Base-by-base conservation (phyloP, 2,888 invertebrate species). In the Cosmia pyralina region DNA sequence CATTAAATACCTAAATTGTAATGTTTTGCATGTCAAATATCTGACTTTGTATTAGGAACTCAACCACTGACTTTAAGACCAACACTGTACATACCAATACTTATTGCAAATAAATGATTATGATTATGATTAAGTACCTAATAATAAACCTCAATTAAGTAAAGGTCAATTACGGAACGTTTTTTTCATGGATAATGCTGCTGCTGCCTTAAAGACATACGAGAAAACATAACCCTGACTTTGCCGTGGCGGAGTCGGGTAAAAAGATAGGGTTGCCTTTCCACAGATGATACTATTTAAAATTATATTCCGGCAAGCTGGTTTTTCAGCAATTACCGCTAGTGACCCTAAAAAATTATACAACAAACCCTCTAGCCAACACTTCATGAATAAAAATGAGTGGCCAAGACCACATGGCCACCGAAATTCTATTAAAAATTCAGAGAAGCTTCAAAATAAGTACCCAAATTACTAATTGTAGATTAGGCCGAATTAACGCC, bases 371-470 rank as follows among this genome's bases (percentile, higher is more conserved):
- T 46, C 57, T 48, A n/a, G 50, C 44, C n/a, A 19, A 44, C 64
- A 69, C 13, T 81, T 60, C 59, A 81, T 75, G 69, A 75, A 81
- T 78, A 81, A 52, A 81, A 76, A 81, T 79, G 34, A 62, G 65
- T 41, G n/a, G 44, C 55, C 28, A 44, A 50, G 19, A 67, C 77
- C 66, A 67, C 50, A 59, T 77, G 65, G 59, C 68, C 17, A 53
- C 46, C 11, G 6, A 38, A 81, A 69, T 62, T 69, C 41, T 57
- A 44, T 62, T 60, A 67, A 75, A 76, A 71, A 59, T 77, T 67
- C 55, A 59, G 50, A 64, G 62, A 69, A 55, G 50, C 66, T 67
- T 74, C 11, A 63, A 74, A 82, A 59, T 68, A 72, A 62, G 57
- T 28, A 15, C 50, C 48, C 34, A 22, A 65, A 77, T 19, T 68